These are phyloP conservation scores for Murina feae DNA, from an alignment of 2,113 vertebrate species.

Conservation along the genomic window DNA sequence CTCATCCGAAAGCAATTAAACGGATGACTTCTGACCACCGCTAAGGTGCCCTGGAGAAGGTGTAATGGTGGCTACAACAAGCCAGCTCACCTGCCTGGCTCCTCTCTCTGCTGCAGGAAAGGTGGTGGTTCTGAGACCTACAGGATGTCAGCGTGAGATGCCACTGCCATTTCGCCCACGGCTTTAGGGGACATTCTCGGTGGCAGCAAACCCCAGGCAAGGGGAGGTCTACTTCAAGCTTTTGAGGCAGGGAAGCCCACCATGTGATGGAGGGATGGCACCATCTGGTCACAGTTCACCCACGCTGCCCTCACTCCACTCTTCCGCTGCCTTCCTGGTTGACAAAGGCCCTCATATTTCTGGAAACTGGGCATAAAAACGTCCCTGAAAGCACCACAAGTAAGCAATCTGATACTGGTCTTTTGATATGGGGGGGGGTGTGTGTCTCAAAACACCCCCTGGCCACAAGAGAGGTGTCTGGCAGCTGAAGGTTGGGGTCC, in stretches of 20 bases:
- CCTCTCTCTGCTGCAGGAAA: background rate
- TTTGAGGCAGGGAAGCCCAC: background rate
- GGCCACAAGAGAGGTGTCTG: background rate
- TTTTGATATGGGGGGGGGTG: background rate
- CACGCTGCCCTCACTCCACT: background rate
- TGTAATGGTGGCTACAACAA: accelerated
- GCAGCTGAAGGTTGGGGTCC: background rate
- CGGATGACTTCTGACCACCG: background rate
- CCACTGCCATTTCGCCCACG: background rate
- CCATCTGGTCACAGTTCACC: background rate
- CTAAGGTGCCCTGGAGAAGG: background rate
- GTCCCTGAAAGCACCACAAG: background rate
- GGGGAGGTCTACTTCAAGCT: background rate
- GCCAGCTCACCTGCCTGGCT: background rate
- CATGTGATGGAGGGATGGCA: background rate
- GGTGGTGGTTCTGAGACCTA: background rate
- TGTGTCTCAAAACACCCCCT: background rate
- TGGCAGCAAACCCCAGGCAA: background rate
- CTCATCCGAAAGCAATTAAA: background rate
- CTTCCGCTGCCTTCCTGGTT: background rate
- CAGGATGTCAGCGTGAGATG: background rate
- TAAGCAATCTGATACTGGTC: background rate
- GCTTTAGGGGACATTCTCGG: background rate
- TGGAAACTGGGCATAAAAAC: background rate
- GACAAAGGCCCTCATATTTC: background rate